These are phyloP conservation scores for Centruroides vittatus DNA, from an alignment of 1,140 invertebrate species.

Conservation along the genomic window DNA sequence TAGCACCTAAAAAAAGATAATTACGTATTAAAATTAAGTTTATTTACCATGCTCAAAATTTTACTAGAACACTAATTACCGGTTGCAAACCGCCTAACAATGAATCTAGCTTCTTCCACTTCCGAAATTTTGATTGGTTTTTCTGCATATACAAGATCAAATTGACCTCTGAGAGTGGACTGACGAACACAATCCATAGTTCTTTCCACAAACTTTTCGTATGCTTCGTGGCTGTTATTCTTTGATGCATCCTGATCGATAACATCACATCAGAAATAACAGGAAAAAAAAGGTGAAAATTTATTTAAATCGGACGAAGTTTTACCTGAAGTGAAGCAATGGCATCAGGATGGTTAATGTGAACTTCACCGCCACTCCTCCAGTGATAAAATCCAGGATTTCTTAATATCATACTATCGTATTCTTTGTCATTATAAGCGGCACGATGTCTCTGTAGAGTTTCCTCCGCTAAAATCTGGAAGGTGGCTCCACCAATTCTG, in stretches of 20 bases:
- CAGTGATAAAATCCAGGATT: slow-evolving; percentile 94
- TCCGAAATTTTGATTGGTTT: slow-evolving; percentile 59
- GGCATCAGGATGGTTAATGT: slow-evolving; percentile 89
- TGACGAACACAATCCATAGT: slow-evolving; percentile 70
- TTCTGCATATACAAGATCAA: slow-evolving; percentile 64
- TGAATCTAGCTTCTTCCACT: slow-evolving; percentile 80
- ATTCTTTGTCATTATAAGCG: slow-evolving; percentile 51
- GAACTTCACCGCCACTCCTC: slow-evolving; percentile 92
- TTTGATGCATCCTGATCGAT: slow-evolving; percentile 56
- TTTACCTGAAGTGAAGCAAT: slow-evolving; percentile 77
- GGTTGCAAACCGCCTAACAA: slow-evolving; percentile 79
- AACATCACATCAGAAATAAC: not conserved
- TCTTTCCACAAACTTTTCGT: slow-evolving; percentile 74
- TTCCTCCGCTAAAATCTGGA: slow-evolving; percentile 79
- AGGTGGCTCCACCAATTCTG: slow-evolving; percentile 81
- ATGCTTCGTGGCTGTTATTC: slow-evolving; percentile 64
- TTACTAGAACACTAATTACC: slow-evolving; percentile 25
- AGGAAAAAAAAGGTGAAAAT: not conserved
- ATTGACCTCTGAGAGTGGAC: slow-evolving; percentile 83
- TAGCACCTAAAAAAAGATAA: slow-evolving; percentile 43
- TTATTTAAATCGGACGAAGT: slow-evolving; percentile 1
- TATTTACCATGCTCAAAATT: not conserved
- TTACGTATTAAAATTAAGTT: not conserved
- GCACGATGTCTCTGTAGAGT: slow-evolving; percentile 66
- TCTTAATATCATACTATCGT: slow-evolving; percentile 61